Base-by-base conservation (phyloP, 2,888 invertebrate genomes). In the Merodon equestris region DNA sequence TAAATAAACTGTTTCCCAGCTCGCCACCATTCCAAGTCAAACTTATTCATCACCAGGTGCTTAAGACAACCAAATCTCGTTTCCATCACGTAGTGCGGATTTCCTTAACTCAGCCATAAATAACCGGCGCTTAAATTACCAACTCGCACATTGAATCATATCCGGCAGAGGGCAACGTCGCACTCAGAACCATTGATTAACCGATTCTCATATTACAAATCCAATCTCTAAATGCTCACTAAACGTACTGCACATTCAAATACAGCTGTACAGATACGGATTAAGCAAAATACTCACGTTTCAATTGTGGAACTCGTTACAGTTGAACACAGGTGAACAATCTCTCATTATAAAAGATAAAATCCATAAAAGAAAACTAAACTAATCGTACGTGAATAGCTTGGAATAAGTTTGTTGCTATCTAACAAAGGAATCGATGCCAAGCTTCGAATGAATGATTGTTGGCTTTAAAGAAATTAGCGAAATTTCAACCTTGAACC, bases 201-300 rank as follows among this genome's bases (percentile, higher is more conserved):
- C 36, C 71, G 14, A 15, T 36, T 36, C 50, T 27, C 70, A 60
- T 61, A 9, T 17, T 27, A 12, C 12, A 9, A 13, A 15, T 34
- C 19, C 19, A 7, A 45, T 18, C 18, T 42, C 5, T 4, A 38
- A 38, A 27, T 36, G 60, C 45, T 45, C 68, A 47, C 47, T 10
- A 40, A 45, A 14, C 34, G 15, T 38, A 42, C 18, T 42, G 53
- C 53, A 27, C 70, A 70, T 61, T 61, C 53, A 54, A 42, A 48
- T 48, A 17, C 27, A 7, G 45, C 19, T 14, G 12, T 50, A 38
- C 14, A 19, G 19, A 44, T 51, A 14, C 15, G 9, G 18, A 60
- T 63, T 61, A 27, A 40, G 17, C 17, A 63, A 71, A 63, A 40
- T 48, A 63, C 61, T 63, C 71, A 71, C 71, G 71, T 71, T 19